Evolutionary conservation across 1,140 invertebrate genomes (phyloP), one percentile per base, ranked within the genome.

Genomic region (Tetramorium alpestre): DNA sequence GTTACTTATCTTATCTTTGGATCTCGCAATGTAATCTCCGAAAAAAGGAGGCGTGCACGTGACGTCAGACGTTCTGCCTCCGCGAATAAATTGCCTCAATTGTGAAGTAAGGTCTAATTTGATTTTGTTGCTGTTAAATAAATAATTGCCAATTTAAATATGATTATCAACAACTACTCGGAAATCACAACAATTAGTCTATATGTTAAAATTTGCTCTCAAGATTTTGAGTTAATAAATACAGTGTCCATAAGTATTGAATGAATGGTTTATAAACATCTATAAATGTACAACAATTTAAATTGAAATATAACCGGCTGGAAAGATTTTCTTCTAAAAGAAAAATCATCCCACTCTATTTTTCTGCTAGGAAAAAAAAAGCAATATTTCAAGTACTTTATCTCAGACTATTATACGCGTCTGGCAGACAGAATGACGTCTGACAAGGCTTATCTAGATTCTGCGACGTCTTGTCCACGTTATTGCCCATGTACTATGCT

Each of bases 381-480:
- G 3, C 1, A 33, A 49, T 65, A 7, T 41, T 69, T 41, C 3
- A 38, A 54, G 3, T 41, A 2, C 18, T 54, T 69, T 69, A 54
- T 49, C 76, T 76, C 41, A 47, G 16, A 77, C 28, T 65, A 38
- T 62, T 65, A 25, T 3, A 5, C 16, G 16, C 28, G 18, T 33
- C 8, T 54, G 33, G 1, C 8, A 41, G 13, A 54, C 44, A 25
- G 28, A 54, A 80, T 22, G 22, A 78, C 58, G 28, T 78, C 44
- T 80, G 10, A 44, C 3, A 41, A n/a, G 0, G 62, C 33, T 80
- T 69, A 80, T 80, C 77, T 41, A 13, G 22, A 51, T 11, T 60
- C 16, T 13, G 16, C 10, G 13, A 38, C 1, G 18, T 22, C 13
- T 41, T 54, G 4, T 44, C 4, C 10, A 41, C 18, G 41, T 13